Percentiles rank a stretch among this genome's conserved stretches.
These are phyloP conservation scores for Goniozus legneri DNA, from an alignment of 1,140 invertebrate species.

Conservation along the genomic window DNA sequence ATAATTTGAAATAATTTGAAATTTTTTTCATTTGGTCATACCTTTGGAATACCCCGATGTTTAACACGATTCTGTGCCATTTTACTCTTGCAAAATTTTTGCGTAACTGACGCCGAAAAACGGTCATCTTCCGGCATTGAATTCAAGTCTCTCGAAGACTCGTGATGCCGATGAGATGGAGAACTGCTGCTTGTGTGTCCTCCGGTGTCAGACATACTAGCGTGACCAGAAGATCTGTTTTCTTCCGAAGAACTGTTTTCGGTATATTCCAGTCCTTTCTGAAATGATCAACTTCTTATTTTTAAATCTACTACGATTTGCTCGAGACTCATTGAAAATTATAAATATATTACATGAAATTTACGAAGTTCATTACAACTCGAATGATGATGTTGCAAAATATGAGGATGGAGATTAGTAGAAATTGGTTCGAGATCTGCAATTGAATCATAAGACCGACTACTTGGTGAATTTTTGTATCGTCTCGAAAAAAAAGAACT, in stretches of 20 bases:
- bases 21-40: conserved; percentile 23
- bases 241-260: conserved; percentile 83
- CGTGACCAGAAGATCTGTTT: conserved; percentile 83
- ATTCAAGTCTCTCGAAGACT: conserved; percentile 59
- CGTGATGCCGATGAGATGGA: conserved; percentile 57
- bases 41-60: conserved; percentile 66
- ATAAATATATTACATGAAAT: conserved; percentile 65
- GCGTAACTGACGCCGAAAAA: conserved; percentile 63
- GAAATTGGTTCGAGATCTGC: conserved; percentile 45
- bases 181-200: conserved; percentile 67
- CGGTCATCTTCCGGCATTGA: conserved; percentile 69
- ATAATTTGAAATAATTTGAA: not conserved
- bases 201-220: conserved; percentile 85
- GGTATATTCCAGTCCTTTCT: conserved; percentile 73
- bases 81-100: conserved; percentile 59
- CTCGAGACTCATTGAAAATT: no score
- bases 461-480: no score
- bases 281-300: conserved; percentile 37
- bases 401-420: conserved; percentile 48
- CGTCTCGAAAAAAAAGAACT: no score
- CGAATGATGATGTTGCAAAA: conserved; percentile 56
- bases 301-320: no score
- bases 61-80: conserved; percentile 59
- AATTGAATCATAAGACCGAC: no score
- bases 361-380: conserved; percentile 63